These are phyloP conservation scores for Adrianichthys oophorus DNA, from an alignment of 2,797 vertebrate genomes.

Conservation along the genomic window DNA sequence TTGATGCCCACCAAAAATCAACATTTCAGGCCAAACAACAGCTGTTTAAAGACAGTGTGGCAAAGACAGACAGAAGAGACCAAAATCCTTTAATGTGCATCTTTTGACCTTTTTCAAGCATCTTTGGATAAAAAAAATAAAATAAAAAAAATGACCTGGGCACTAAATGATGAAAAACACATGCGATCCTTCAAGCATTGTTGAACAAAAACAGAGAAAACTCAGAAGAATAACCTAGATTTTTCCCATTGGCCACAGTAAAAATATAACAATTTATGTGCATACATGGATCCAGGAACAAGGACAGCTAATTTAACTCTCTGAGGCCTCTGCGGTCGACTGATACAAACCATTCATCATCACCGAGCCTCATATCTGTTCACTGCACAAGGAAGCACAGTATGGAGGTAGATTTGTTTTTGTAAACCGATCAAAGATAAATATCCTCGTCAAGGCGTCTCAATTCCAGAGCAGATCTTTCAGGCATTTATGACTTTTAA, in stretches of 20 bases:
- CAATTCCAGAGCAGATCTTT: conserved; percentile 33
- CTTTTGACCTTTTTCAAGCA: background rate
- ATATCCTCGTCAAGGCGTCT: conserved; percentile 39
- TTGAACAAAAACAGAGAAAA: conserved; percentile 55
- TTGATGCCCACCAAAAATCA: conserved; percentile 66
- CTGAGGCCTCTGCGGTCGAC: conserved; percentile 64
- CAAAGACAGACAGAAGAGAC: conserved; percentile 38
- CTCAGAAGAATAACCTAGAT: conserved; percentile 69
- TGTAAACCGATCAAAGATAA: conserved; percentile 57
- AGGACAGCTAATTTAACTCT: conserved; percentile 79
- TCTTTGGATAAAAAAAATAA: background rate
- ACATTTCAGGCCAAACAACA: conserved; percentile 70
- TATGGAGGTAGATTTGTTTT: conserved; percentile 17
- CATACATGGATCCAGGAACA: conserved; percentile 77
- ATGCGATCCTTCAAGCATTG: no score
- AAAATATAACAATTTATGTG: conserved; percentile 80
- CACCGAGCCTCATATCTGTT: conserved; percentile 59
- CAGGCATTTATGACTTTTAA: conserved; percentile 24
- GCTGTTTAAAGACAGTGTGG: conserved; percentile 74
- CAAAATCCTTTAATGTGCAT: conserved; percentile 34
- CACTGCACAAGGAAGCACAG: conserved; percentile 45
- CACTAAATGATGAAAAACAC: conserved; percentile 7
- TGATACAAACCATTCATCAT: conserved; percentile 73
- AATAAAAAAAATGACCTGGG: conserved; percentile 21
- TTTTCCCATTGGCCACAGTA: conserved; percentile 61